phyloP scores from a whole-genome alignment of 2,113 vertebrate species.

The Regulus satrapa region DNA sequence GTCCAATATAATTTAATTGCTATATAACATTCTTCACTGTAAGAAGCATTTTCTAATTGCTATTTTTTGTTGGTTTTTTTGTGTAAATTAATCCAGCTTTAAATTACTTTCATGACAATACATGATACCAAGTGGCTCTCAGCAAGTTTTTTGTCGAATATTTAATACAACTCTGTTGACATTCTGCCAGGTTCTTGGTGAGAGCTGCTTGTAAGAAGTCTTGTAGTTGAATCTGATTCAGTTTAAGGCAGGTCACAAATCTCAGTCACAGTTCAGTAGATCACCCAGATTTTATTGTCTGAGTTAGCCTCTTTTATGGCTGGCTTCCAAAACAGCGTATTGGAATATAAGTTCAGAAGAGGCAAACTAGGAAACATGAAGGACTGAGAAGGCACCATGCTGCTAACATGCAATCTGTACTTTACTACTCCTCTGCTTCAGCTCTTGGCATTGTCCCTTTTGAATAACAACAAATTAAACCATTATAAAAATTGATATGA shows the following conservation, averaged over 20 bases:
- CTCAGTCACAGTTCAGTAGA: slow-evolving; percentile 13
- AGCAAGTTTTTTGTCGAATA: slow-evolving; percentile 11
- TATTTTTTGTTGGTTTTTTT: not conserved
- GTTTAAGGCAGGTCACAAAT: slow-evolving; percentile 39
- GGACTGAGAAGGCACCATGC: slow-evolving; percentile 24
- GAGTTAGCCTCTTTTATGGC: not conserved
- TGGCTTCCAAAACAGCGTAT: not conserved
- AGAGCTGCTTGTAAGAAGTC: slow-evolving; percentile 33
- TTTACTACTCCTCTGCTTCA: not conserved
- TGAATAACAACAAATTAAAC: slow-evolving; percentile 30
- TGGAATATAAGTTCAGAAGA: not conserved
- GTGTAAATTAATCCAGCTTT: not conserved
- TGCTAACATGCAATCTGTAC: not conserved
- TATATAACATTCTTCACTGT: not conserved
- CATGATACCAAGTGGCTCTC: not conserved
- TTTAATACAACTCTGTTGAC: slow-evolving; percentile 30
- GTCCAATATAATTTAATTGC: not conserved
- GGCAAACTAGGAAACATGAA: not conserved
- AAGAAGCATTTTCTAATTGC: not conserved
- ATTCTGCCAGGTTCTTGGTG: slow-evolving; percentile 37
- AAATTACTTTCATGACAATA: not conserved
- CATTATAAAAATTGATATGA: not conserved
- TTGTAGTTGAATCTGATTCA: slow-evolving; percentile 35
- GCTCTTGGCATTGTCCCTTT: not conserved
- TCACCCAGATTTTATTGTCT: slow-evolving; percentile 7